Conservation (phyloP, 2,113 vertebrate genomes). For the Ceyx melanurus region DNA sequence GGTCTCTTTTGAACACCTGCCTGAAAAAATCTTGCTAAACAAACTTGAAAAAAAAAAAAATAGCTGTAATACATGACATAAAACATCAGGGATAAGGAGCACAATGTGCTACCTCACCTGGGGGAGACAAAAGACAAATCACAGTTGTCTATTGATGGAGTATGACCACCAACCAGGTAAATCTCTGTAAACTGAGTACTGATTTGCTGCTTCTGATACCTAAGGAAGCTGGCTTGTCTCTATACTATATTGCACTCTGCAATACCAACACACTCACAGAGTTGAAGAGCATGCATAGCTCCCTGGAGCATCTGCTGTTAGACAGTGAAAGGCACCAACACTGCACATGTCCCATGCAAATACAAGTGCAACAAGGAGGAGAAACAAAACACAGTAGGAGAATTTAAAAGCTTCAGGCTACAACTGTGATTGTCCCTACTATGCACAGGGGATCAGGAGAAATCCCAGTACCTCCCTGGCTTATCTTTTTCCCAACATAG, state of each 20-base stretch:
- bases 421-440: not conserved
- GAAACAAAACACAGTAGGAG: not conserved
- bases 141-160: not conserved
- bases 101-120: not conserved
- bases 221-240: not conserved
- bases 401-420: not conserved
- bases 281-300: constrained; percentile 20
- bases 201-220: not conserved
- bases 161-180: not conserved
- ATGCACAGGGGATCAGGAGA: fast-evolving
- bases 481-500: constrained; percentile 71
- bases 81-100: not conserved
- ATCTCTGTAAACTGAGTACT: not conserved
- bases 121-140: not conserved
- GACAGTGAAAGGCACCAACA: constrained; percentile 15
- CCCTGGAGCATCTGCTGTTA: not conserved
- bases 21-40: not conserved
- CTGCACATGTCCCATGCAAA: not conserved
- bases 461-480: not conserved
- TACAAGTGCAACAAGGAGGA: not conserved
- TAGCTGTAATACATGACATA: not conserved
- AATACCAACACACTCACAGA: not conserved
- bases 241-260: not conserved
- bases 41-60: not conserved
- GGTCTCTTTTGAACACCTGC: not conserved